A percentile compares a stretch with the other conserved stretches of the same genome.
phyloP scores from a whole-genome alignment of 2,888 invertebrate species.

The Laspeyria flexula region DNA sequence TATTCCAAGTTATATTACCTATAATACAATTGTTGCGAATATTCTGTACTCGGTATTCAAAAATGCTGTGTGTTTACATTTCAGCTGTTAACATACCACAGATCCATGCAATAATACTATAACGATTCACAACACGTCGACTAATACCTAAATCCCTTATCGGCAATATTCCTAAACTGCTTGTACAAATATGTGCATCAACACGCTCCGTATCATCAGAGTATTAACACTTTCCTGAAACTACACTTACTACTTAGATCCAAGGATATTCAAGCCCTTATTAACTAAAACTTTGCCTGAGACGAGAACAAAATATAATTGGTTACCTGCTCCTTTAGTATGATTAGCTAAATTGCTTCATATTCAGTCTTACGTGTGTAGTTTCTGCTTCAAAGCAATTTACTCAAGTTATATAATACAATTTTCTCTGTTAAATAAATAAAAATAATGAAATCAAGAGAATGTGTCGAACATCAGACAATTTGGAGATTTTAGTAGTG shows the following conservation, averaged over 20 bases:
- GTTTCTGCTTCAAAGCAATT: conserved; percentile 15
- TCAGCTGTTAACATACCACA: too few species aligned
- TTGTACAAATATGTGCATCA: background rate
- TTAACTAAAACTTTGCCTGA: conserved; percentile 1
- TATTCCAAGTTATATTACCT: too few species aligned
- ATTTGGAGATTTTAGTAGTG: too few species aligned
- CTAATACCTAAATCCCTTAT: conserved; percentile 8
- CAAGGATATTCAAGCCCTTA: conserved; percentile 2
- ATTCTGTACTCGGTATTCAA: too few species aligned
- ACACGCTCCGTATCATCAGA: background rate
- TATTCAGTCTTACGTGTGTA: conserved; percentile 4
- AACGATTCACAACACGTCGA: background rate
- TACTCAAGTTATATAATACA: conserved; percentile 13
- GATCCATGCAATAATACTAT: background rate
- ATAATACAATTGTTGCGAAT: too few species aligned
- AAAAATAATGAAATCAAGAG: too few species aligned
- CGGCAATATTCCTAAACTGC: conserved; percentile 9
- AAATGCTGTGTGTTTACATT: too few species aligned
- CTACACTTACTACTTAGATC: background rate
- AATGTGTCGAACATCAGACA: too few species aligned
- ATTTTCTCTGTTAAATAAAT: conserved; percentile 7
- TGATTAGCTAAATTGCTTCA: conserved; percentile 25
- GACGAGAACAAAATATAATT: conserved; percentile 3
- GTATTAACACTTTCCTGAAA: conserved; percentile 7
- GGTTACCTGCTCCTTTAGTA: conserved; percentile 11